These are phyloP conservation scores for Anhinga anhinga DNA, from an alignment of 2,113 vertebrate genomes.

Conservation along the genomic window DNA sequence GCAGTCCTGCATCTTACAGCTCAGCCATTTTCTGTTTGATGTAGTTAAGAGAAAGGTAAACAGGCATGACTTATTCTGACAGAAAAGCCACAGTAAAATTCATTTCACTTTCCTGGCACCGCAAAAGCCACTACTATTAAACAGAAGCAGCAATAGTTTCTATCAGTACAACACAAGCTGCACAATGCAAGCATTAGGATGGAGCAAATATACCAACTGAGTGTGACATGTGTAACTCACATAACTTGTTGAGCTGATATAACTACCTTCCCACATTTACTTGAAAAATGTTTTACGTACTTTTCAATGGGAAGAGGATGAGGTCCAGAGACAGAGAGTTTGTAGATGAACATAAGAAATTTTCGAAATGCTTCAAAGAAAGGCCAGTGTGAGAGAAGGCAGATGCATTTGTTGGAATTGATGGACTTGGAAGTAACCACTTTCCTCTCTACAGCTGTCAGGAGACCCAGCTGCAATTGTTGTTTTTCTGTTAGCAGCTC, in stretches of 20 bases:
- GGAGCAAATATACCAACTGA: background rate
- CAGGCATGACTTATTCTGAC: background rate
- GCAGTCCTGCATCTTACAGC: background rate
- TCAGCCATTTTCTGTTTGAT: background rate
- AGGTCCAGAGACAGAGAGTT: conserved; percentile 93
- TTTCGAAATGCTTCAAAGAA: conserved; percentile 96
- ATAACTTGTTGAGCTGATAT: background rate
- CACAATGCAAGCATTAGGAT: background rate
- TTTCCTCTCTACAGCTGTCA: conserved; percentile 91
- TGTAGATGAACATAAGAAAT: conserved; percentile 97
- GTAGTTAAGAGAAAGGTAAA: background rate
- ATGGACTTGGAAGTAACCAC: conserved; percentile 85
- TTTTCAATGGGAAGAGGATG: conserved; percentile 97
- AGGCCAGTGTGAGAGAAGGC: conserved; percentile 97
- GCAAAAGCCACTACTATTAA: background rate
- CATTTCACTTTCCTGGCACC: background rate
- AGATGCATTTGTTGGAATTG: conserved; percentile 97
- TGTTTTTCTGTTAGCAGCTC: conserved; percentile 92
- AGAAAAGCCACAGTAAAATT: background rate
- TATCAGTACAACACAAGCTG: background rate
- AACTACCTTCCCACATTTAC: background rate
- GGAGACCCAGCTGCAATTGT: conserved; percentile 88
- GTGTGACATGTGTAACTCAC: background rate
- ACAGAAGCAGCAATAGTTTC: background rate
- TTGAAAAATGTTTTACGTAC: conserved; percentile 73